Base-by-base conservation (phyloP, 1,140 invertebrate genomes). In the Charaxes varanes region DNA sequence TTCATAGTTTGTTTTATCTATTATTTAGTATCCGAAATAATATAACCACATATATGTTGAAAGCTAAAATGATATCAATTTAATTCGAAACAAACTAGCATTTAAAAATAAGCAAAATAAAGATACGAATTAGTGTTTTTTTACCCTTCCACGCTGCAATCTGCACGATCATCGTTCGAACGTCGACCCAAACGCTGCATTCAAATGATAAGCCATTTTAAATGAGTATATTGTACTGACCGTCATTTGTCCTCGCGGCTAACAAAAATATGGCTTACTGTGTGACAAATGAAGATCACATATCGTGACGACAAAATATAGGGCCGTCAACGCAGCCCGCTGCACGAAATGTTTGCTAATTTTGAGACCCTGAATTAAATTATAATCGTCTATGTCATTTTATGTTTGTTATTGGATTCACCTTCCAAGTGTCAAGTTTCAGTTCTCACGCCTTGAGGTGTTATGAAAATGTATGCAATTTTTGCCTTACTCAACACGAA, bases 181-280 rank as follows among this genome's bases (percentile, higher is more conserved):
- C 69, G 37, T 58, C 60, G 69, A 76, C 74, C 74, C 57, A 57
- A 44, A 23, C 30, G 42, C 35, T 44, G 56, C 57, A 55, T 60
- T 60, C 55, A 58, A 53, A 51, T 37, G 56, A 58, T 72, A 70
- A 66, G 45, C 57, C 52, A 57, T 69, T 74, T 66, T 65, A 77
- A 81, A 78, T 81, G 67, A 76, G 65, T 72, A 69, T 74, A 72
- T 72, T 62, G 56, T 53, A 65, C 46, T 64, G 72, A 71, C 58
- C 59, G 62, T 41, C 53, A 58, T 54, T 61, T 38, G 68, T 68
- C 63, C 66, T 65, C 53, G 32, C 41, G 28, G 41, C 31, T 47
- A 54, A 55, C 49, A 48, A 59, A 68, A 61, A 63, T 58, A 57
- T 60, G 41, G 45, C 43, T 64, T 52, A 54, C 62, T 43, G 55